A percentile compares a stretch with the other conserved stretches of the same genome.
phyloP scores from a whole-genome alignment of 2,113 vertebrate genomes.

The Onychorhynchus coronatus region DNA sequence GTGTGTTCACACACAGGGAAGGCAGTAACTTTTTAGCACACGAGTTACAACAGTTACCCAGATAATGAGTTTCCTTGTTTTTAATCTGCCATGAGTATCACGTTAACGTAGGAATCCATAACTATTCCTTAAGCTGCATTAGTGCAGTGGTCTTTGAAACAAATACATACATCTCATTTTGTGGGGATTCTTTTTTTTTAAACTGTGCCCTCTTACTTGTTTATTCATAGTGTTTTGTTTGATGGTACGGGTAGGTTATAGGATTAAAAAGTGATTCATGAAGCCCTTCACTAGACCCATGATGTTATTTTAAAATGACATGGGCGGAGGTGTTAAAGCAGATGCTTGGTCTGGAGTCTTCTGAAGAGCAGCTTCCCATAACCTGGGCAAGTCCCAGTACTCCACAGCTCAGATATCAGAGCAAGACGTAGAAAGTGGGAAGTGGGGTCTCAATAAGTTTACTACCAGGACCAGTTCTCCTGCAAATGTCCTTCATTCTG shows the following conservation, averaged over 20 bases:
- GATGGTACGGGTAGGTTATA: neutral
- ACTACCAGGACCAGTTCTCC: neutral
- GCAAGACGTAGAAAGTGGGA: neutral
- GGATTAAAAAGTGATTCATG: neutral
- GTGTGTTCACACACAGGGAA: neutral
- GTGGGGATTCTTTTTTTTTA: neutral
- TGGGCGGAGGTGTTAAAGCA: neutral
- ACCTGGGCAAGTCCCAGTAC: neutral
- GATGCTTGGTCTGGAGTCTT: neutral
- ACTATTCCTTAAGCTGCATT: neutral
- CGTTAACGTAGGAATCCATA: neutral
- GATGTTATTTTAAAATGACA: neutral
- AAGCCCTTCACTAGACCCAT: neutral
- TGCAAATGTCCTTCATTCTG: neutral
- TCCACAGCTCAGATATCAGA: neutral
- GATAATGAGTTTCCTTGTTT: neutral
- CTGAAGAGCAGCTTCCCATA: neutral
- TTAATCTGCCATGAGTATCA: neutral
- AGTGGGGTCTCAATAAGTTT: neutral
- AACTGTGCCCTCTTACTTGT: neutral
- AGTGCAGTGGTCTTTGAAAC: neutral
- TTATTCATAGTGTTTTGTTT: neutral
- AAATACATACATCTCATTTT: neutral
- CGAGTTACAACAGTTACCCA: neutral
- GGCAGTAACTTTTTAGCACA: neutral